Evolutionary conservation across 2,113 vertebrate genomes (phyloP).

Genomic region (Mormyrus iriodes): DNA sequence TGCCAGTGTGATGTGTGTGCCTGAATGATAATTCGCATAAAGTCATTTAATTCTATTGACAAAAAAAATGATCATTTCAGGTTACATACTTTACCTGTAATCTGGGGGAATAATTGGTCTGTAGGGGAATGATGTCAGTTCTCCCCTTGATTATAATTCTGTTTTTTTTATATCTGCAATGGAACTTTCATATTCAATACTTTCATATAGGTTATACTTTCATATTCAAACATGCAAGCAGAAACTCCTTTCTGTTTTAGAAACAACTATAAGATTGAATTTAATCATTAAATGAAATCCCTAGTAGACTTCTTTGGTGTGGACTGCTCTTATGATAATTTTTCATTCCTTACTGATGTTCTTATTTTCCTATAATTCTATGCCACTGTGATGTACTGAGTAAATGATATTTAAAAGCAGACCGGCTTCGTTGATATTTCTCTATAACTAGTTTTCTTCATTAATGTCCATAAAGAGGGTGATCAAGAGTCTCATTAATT

Average conservation of each 20-base stretch:
- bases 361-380: neutral
- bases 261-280: neutral
- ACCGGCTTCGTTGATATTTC: neutral
- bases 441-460: neutral
- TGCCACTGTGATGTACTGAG: neutral
- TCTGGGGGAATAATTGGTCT: neutral
- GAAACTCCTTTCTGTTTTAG: neutral
- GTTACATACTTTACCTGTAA: neutral
- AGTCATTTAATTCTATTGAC: neutral
- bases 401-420: neutral
- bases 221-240: too few relatives aligned
- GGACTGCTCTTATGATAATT: neutral
- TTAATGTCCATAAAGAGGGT: neutral
- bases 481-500: conserved; percentile 1
- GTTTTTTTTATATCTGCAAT: neutral
- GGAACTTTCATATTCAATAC: too few relatives aligned
- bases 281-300: neutral
- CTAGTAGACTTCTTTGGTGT: neutral
- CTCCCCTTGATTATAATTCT: neutral
- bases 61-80: neutral
- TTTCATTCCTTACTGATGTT: neutral
- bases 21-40: neutral
- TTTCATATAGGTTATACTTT: too few relatives aligned
- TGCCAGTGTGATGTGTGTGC: neutral
- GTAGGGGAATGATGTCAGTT: neutral